Conservation (phyloP, 2,797 vertebrate species). For the Sitta carolinensis region DNA sequence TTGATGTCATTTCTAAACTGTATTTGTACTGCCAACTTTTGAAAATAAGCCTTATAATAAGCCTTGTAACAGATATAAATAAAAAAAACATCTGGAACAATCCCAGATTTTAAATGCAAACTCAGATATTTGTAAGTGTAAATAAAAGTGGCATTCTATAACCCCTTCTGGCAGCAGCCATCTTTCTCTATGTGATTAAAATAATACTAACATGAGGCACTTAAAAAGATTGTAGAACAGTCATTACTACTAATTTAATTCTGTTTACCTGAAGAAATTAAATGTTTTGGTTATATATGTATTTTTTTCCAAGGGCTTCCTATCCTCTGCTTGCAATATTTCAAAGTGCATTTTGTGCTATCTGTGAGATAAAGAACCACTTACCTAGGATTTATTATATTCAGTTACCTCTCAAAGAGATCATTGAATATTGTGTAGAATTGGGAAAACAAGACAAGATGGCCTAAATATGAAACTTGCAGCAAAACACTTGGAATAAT, state of each 20-base stretch:
- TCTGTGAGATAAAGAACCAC: constrained; percentile 42
- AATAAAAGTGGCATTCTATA: constrained; percentile 20
- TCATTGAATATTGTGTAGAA: background rate
- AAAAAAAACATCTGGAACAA: background rate
- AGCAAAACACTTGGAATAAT: constrained; percentile 16
- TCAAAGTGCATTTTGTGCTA: constrained; percentile 31
- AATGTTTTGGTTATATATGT: constrained; percentile 17
- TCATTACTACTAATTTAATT: constrained; percentile 51
- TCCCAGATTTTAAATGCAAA: background rate
- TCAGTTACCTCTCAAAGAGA: constrained; percentile 32
- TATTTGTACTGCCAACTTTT: background rate
- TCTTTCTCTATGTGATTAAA: constrained; percentile 23
- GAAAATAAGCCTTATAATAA: background rate
- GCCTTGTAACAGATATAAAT: background rate
- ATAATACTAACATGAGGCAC: constrained; percentile 2
- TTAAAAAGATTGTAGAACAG: background rate
- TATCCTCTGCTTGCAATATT: constrained; percentile 44
- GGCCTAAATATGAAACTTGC: background rate
- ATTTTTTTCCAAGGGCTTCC: background rate
- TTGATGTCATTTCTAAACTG: background rate
- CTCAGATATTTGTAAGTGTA: background rate
- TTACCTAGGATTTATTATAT: constrained; percentile 16
- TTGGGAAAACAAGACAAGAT: constrained; percentile 37
- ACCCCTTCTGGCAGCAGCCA: constrained; percentile 20
- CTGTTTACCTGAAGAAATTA: constrained; percentile 45